Evolutionary conservation across 2,888 invertebrate genomes (phyloP), one percentile per base, ranked within the genome.

Genomic region (Orchesellides sinensis): DNA sequence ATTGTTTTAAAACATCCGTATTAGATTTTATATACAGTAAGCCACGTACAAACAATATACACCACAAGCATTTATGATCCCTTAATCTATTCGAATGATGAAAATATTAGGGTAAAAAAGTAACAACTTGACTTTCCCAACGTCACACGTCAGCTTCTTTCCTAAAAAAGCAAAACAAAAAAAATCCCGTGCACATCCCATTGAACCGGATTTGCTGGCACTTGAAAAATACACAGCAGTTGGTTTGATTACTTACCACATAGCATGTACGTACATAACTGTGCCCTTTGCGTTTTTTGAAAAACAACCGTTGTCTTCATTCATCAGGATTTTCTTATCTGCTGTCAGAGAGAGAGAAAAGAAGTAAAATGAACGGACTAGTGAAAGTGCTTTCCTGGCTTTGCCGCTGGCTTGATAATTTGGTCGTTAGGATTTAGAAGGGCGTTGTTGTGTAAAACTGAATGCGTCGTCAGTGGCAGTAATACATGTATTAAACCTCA

Each of bases 321-420:
- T 89, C 89, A 88, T 89, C 89, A 89, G 89, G 89, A 88, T 89
- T 89, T 87, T 86, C 89, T 89, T 89, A 89, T 89, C 89, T 88
- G 74, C 69, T 86, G 86, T 84, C 88, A 85, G 80, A 45, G 35
- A 85, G 80, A 45, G 35, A 19, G 21, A 66, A 66, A 59, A 77
- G 66, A 69, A 59, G 45, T 45, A 66, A 56, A 65, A 66, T 35
- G 25, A 66, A 68, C 66, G 47, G 66, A 56, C 73, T 68, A 86
- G 86, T 72, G 83, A 85, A 86, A 86, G 85, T 87, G 85, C 85
- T 88, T 88, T 87, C 80, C 83, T 87, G 85, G 87, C 88, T 88
- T 87, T 87, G 86, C 88, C 87, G 82, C 68, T 81, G 86, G 88
- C 88, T 89, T 88, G 89, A 89, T 89, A 89, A 89, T 89, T 89